A percentile compares a stretch with the other conserved stretches of the same genome.
Evolutionary conservation across 2,797 vertebrate species (phyloP).

Genomic region (Urocyon cinereoargenteus): DNA sequence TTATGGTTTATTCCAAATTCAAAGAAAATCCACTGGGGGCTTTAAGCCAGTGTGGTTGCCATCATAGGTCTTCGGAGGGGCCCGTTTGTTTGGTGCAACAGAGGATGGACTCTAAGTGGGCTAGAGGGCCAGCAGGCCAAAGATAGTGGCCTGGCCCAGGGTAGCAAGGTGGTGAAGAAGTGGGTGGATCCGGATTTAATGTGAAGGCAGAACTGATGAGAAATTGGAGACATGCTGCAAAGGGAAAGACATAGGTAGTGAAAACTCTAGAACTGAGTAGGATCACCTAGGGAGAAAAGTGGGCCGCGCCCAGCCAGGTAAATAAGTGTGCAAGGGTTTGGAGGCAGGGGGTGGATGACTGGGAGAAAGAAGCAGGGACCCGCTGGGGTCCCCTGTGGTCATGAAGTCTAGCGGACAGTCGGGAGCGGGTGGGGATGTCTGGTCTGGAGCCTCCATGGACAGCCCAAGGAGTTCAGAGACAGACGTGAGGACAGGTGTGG

Average conservation of each 20-base stretch:
- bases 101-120: not conserved
- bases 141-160: not conserved
- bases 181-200: not conserved
- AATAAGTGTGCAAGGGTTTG: not conserved
- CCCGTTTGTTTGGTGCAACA: not conserved
- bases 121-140: not conserved
- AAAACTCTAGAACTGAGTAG: not conserved
- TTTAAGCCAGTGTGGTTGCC: not conserved
- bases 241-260: not conserved
- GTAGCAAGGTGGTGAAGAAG: not conserved
- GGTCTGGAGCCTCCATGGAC: not conserved
- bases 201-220: not conserved
- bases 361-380: too few relatives aligned
- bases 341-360: not conserved
- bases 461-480: not conserved
- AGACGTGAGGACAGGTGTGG: not conserved
- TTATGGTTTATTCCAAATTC: not conserved
- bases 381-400: not conserved
- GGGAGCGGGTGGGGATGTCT: not conserved
- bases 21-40: not conserved
- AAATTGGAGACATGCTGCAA: not conserved
- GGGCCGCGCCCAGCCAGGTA: not conserved
- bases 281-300: not conserved
- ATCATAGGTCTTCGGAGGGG: not conserved
- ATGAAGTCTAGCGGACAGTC: not conserved